Evolutionary conservation across 2,113 vertebrate genomes (phyloP), one percentile per base, ranked within the genome.

Genomic region (Epinephelus cyanopodus): DNA sequence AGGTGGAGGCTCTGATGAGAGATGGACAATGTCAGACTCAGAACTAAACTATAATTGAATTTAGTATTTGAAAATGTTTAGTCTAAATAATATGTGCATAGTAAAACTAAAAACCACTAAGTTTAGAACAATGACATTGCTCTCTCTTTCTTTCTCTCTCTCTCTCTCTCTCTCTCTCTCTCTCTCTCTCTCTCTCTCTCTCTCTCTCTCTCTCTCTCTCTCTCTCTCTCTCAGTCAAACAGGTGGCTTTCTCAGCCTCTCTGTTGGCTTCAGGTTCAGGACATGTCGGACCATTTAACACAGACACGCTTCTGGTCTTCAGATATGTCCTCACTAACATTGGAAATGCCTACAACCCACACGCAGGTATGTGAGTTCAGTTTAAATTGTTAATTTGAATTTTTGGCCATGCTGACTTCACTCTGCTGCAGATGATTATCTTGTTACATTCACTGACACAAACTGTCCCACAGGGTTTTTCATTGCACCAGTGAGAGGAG

Each of bases 191-290:
- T 37, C 33, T 37, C 33, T 37, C 33, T 37, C 33, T 37, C 6
- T 37, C 33, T 37, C 33, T 37, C 33, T 37, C 33, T 37, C 6
- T 37, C 33, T 37, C 33, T 37, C 33, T 37, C 33, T 37, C 6
- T 37, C 3, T 29, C 29, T 29, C 15, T 25, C 8, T 56, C 15
- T 56, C 77, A 88, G 89, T 47, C 62, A 81, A 74, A 71, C 76
- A 42, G 61, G 89, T 87, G 61, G 87, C 87, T 70, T 89, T 91
- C 65, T 83, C 89, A 61, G 77, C 89, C 3, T 72, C 82, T 42
- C 39, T 91, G 72, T 13, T 6, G 64, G 58, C n/a, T 64, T 71
- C 79, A 65, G 56, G 1, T 0, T 0, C 0, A 11, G 23, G 14
- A 77, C 1, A 0, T 15, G 1, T 79, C 0, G 87, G 79, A 70